These are phyloP conservation scores for Chitala chitala DNA, from an alignment of 2,113 vertebrate genomes.

Conservation along the genomic window DNA sequence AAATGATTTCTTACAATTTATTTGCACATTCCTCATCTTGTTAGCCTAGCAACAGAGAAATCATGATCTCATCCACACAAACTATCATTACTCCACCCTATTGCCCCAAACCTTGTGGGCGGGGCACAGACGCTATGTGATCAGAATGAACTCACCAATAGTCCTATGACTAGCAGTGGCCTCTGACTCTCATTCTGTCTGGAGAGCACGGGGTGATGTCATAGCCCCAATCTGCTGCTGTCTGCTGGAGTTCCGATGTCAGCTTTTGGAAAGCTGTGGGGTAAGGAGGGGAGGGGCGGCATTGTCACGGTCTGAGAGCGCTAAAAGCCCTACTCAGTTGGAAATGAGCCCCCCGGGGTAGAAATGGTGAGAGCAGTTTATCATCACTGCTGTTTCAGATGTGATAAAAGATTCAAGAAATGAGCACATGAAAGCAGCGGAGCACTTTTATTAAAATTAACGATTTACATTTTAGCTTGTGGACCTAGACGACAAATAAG, in stretches of 20 bases:
- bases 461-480: not conserved
- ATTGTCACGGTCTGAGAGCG: not conserved
- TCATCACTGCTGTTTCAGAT: not conserved
- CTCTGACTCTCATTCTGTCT: not conserved
- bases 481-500: not conserved
- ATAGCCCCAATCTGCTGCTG: not conserved
- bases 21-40: no score
- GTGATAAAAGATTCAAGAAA: not conserved
- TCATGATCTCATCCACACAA: not conserved
- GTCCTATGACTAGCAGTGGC: not conserved
- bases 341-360: constrained; percentile 9
- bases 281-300: not conserved
- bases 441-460: not conserved
- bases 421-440: not conserved
- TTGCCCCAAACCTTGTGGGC: no score
- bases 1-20: no score
- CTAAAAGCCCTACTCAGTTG: not conserved
- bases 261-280: not conserved
- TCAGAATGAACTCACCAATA: not conserved
- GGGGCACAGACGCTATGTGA: not conserved
- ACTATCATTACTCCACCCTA: no score
- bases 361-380: not conserved
- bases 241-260: not conserved
- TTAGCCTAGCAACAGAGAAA: not conserved
- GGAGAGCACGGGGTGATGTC: not conserved